Base-by-base conservation (phyloP, 1,140 invertebrate species). In the Andrena cerasifolii region DNA sequence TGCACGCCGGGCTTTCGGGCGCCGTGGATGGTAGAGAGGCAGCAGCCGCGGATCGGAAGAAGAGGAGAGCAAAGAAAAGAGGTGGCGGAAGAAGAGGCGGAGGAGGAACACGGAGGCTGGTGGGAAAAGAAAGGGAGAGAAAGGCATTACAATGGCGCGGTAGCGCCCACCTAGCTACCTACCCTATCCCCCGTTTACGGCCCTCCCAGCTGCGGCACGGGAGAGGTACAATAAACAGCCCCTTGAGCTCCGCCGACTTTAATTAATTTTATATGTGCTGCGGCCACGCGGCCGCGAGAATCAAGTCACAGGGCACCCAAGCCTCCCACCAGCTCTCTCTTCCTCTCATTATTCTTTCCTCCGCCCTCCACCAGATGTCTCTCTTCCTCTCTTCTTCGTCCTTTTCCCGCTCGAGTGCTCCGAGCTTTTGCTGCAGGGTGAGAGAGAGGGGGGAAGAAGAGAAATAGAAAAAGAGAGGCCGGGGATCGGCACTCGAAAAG, bases 261-360 rank as follows among this genome's bases (percentile, higher is more conserved):
- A 92, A 92, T 91, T 91, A 91, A 92, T 91, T 90, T 90, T 90
- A 78, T 88, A 90, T 89, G 83, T 85, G 81, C 80, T 67, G 78
- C 62, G 59, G 56, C 70, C 65, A 59, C 77, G 79, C 61, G 80
- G 61, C 53, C 68, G 59, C 56, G 72, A 83, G 84, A 83, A 85
- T 80, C 81, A 84, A 89, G 85, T 87, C 83, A 84, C 67, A 77
- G 78, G 66, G 68, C 40, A 74, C 59, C 53, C 28, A 24, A 24
- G 26, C 33, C 49, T 40, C 47, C 24, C 18, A n/a, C n/a, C n/a
- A n/a, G n/a, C n/a, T n/a, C n/a, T n/a, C n/a, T n/a, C n/a, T 54
- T 63, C 59, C 49, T 74, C 36, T 43, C 49, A 56, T 71, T 79
- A 49, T 66, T 78, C 77, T 71, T 43, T 70, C 24, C 21, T n/a